Evolutionary conservation across 2,888 invertebrate species (phyloP), one percentile per base, ranked within the genome.

Genomic region (Marasmarcha lunaedactyla): DNA sequence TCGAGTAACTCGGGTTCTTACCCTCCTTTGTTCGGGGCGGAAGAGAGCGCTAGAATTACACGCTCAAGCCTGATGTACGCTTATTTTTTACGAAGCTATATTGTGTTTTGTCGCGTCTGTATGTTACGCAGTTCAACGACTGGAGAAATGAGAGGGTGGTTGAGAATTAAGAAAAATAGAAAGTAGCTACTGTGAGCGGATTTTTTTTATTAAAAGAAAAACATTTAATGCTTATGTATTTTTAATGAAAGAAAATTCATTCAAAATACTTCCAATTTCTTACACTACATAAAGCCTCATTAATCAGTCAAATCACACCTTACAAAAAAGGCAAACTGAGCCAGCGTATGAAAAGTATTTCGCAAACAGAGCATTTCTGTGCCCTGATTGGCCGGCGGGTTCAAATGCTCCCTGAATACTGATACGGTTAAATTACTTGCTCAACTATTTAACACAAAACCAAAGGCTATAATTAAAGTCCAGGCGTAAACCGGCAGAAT

Each of bases 31-130:
- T 83, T 77, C 74, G 71, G 65, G 71, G 73, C 83, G 83, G 83
- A 83, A 83, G 83, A 79, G 79, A 76, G 72, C 77, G 79, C 83
- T 83, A 83, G 81, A 83, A 83, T 83, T 83, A 83, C 83, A 83
- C 78, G 81, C 81, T 81, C 71, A 64, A 81, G 69, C 73, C 78
- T 83, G 81, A 83, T 83, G 81, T 71, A 77, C 78, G 83, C 83
- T 81, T 83, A 83, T 81, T 83, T 83, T 81, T 83, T 81, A 81
- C 77, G 70, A 67, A 62, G 71, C 67, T 73, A 79, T 81, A 81
- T 78, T 79, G 73, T 76, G 71, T 79, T 81, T 64, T 67, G 65
- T 63, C 65, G 62, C 57, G 67, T 65, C 59, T 59, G 59, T 74
- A 71, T 77, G 71, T 76, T 76, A 73, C 76, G 71, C 71, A 78